Evolutionary conservation across 2,888 invertebrate genomes (phyloP).

Genomic region (Nomada flava): DNA sequence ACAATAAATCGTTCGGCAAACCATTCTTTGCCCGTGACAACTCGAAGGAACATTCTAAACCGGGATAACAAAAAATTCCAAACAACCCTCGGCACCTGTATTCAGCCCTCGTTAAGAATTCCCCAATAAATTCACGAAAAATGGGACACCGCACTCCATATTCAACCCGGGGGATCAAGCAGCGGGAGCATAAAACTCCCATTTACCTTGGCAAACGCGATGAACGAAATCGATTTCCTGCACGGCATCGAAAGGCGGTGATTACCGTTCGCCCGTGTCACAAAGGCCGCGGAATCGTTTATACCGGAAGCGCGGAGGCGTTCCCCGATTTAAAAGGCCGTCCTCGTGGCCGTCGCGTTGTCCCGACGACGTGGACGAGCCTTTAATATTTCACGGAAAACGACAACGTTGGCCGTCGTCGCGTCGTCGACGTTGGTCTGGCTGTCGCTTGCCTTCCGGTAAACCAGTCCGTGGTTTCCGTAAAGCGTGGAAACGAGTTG

Average conservation of each 20-base stretch:
- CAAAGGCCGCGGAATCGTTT: constrained; percentile 22
- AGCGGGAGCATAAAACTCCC: neutral
- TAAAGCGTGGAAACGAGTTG: constrained; percentile 46
- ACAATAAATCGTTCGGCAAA: no score
- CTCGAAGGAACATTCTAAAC: no score
- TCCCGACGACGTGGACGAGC: neutral
- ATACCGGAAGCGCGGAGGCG: constrained; percentile 22
- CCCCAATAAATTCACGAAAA: neutral
- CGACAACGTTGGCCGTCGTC: constrained; percentile 17
- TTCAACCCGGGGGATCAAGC: neutral
- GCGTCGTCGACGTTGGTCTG: neutral
- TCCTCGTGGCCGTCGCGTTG: constrained; percentile 1
- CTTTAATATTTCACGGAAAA: constrained; percentile 54
- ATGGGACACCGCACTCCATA: neutral
- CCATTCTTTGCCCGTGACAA: no score
- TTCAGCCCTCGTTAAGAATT: no score
- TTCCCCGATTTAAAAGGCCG: constrained; percentile 19
- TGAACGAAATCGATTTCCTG: constrained; percentile 24
- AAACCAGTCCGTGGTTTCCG: constrained; percentile 27
- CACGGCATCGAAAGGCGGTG: neutral
- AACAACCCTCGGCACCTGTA: no score
- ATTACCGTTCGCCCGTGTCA: constrained; percentile 17
- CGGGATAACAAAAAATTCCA: no score
- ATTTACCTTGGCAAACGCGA: neutral
- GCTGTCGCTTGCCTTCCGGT: constrained; percentile 41